A percentile compares a stretch with the other conserved stretches of the same genome.
Conservation (phyloP, 2,888 invertebrate genomes). For the Hydrotaea cyrtoneurina region DNA sequence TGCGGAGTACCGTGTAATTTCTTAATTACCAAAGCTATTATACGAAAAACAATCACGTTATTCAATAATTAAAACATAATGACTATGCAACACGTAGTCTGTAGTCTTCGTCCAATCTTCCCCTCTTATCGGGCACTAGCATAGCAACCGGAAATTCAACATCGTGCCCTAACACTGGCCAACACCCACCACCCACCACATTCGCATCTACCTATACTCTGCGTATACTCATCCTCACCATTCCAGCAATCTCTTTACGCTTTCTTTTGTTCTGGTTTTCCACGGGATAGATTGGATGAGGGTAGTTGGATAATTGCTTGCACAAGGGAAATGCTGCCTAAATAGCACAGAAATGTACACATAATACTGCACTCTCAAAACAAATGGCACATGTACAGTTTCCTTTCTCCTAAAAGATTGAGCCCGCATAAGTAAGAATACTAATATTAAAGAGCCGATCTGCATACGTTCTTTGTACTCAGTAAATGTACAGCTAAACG, state of each 20-base stretch:
- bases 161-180: not conserved
- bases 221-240: slow-evolving; percentile 1
- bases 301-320: not conserved
- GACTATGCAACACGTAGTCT: slow-evolving; percentile 68
- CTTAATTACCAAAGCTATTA: slow-evolving; percentile 63
- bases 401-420: too few species aligned
- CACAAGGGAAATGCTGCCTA: not conserved
- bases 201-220: not conserved
- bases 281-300: not conserved
- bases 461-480: too few species aligned
- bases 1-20: slow-evolving; percentile 64
- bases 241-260: not conserved
- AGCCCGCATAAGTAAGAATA: too few species aligned
- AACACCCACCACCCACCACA: not conserved
- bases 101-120: slow-evolving; percentile 54
- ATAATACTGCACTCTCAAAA: too few species aligned
- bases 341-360: too few species aligned
- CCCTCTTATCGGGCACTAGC: slow-evolving; percentile 27
- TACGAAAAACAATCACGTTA: slow-evolving; percentile 66
- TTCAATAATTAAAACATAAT: slow-evolving; percentile 67
- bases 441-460: too few species aligned
- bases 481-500: too few species aligned
- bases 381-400: too few species aligned
- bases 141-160: slow-evolving; percentile 46
- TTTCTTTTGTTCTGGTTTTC: not conserved